Conservation (phyloP, 2,113 vertebrate genomes). For the Columba janthina region DNA sequence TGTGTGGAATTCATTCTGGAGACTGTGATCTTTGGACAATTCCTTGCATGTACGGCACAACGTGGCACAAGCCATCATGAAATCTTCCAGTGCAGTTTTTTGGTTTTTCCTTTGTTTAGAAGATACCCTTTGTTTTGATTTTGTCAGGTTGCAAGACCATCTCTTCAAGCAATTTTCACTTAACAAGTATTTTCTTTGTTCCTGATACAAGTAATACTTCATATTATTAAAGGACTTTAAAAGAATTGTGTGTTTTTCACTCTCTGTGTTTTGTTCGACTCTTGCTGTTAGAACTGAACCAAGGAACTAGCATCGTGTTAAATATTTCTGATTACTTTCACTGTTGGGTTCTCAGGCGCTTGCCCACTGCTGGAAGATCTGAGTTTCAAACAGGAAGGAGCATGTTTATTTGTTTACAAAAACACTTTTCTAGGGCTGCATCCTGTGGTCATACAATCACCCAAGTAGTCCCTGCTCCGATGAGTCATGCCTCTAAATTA, state of each 20-base stretch:
- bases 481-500: slow-evolving; percentile 50
- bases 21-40: neutral
- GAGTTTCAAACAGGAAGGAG: slow-evolving; percentile 48
- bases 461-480: neutral
- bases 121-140: neutral
- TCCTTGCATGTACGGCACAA: accelerated
- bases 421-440: slow-evolving; percentile 52
- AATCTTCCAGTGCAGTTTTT: neutral
- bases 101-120: neutral
- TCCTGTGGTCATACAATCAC: slow-evolving; percentile 50
- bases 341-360: slow-evolving; percentile 16
- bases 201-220: neutral
- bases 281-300: neutral
- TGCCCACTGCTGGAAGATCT: neutral
- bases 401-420: slow-evolving; percentile 66
- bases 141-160: neutral
- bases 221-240: neutral
- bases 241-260: neutral
- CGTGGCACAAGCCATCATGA: neutral
- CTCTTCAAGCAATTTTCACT: neutral
- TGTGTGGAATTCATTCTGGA: slow-evolving; percentile 11
- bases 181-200: neutral
- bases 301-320: neutral
- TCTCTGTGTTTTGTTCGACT: neutral
- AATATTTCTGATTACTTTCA: neutral